phyloP scores from a whole-genome alignment of 1,140 invertebrate genomes.

The Panagrolaimus sp. region DNA sequence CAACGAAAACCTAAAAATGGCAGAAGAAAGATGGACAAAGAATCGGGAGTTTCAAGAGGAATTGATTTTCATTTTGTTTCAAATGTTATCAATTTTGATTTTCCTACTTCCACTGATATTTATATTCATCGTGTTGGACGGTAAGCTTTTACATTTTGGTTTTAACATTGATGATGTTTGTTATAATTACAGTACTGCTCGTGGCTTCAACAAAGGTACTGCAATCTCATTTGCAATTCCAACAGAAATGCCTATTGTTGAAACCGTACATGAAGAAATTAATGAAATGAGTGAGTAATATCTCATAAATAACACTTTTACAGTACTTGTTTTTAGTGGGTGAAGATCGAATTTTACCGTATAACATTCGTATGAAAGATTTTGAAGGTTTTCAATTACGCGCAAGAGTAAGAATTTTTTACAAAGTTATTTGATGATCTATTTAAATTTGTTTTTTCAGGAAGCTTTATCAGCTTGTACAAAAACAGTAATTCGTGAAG shows the following conservation, averaged over 20 bases:
- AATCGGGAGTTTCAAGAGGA: slow-evolving; percentile 86
- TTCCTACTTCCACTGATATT: slow-evolving; percentile 76
- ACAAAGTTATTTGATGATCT: slow-evolving; percentile 23
- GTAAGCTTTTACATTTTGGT: slow-evolving; percentile 30
- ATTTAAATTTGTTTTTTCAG: slow-evolving; percentile 40
- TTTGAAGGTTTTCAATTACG: slow-evolving; percentile 90
- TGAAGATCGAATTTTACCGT: slow-evolving; percentile 69
- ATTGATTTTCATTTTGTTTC: slow-evolving; percentile 96
- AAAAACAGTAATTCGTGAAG: slow-evolving; percentile 81
- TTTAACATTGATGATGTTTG: slow-evolving; percentile 48
- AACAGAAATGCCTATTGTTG: slow-evolving; percentile 72
- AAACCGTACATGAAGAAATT: slow-evolving; percentile 73
- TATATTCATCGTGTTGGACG: slow-evolving; percentile 90
- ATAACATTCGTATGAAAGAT: slow-evolving; percentile 87
- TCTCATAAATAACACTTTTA: slow-evolving; percentile 20
- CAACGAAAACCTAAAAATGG: slow-evolving; percentile 67
- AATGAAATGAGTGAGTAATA: slow-evolving; percentile 48
- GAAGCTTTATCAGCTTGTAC: slow-evolving; percentile 92
- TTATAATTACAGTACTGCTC: slow-evolving; percentile 67
- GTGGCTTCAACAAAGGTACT: slow-evolving; percentile 85
- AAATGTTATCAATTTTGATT: slow-evolving; percentile 97
- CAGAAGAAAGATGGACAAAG: slow-evolving; percentile 83
- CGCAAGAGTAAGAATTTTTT: slow-evolving; percentile 64
- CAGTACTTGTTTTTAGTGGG: slow-evolving; percentile 50
- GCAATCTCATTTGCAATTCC: slow-evolving; percentile 86